Base-by-base conservation (phyloP, 2,888 invertebrate genomes). In the Carabus problematicus region DNA sequence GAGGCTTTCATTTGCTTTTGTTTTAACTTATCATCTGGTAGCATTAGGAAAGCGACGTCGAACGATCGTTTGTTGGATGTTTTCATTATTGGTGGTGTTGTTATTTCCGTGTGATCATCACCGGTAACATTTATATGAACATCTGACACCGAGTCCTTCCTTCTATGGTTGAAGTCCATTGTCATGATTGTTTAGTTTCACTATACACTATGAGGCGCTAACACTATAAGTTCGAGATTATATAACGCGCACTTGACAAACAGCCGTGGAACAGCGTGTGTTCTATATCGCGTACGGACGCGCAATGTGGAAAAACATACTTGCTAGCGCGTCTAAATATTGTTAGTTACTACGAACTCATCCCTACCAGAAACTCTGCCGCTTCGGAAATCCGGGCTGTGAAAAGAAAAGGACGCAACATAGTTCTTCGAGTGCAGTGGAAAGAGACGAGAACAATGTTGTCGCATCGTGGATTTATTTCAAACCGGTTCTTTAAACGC, bases 1-100 rank as follows among this genome's bases (percentile, higher is more conserved):
- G 85, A 83, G 18, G 86, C 82, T 76, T 86, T 78, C 41, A 85
- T 80, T 76, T 84, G 86, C 74, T 89, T 88, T 56, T 89, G 86
- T 63, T 90, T 89, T 56, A 91, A 81, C 76, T 92, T 91, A 72
- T 94, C 94, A 78, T 94, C 94, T 1, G 94, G 94, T 80, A 93
- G 90, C 86, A 95, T 94, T 29, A 95, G 82, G 76, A 95, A 95
- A 0, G 95, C 95, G 8, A 95, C 95, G 79, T 95, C 95, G 78
- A 95, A 95, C 0, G 94, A 92, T 12, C 95, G 84, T 77, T 95
- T 95, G n/a, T 81, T 73, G 45, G 74, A 84, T 73, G 81, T 85
- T 77, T 82, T 87, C 29, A 29, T 29, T 29, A 6, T 29, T 29
- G 29, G 29, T 29, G 76, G 79, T 82, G 12, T 82, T 2, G 72